Conservation (phyloP, 2,797 vertebrate species). For the Ammospiza maritima region DNA sequence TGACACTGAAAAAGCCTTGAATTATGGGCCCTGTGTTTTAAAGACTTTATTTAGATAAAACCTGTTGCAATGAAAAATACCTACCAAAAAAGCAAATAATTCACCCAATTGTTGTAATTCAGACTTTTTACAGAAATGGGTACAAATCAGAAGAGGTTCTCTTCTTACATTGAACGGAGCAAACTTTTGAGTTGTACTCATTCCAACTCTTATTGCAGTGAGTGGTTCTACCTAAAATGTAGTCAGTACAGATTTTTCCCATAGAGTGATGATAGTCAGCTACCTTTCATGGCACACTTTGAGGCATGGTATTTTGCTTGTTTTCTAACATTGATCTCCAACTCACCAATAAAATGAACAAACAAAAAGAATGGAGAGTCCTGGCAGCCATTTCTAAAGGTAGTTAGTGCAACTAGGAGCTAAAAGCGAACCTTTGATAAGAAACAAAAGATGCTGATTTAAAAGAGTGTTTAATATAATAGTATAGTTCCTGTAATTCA, state of each 20-base stretch:
- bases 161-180: neutral
- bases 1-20: neutral
- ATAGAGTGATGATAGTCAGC: neutral
- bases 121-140: neutral
- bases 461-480: constrained; percentile 20
- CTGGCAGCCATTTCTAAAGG: constrained; percentile 7
- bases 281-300: neutral
- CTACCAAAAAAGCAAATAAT: neutral
- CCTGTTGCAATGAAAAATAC: neutral
- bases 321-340: constrained; percentile 1
- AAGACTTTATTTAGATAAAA: neutral
- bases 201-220: neutral
- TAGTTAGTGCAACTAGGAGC: neutral
- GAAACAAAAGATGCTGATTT: constrained; percentile 13
- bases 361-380: neutral
- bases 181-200: neutral
- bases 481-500: constrained; percentile 6
- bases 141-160: neutral
- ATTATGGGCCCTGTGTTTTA: neutral
- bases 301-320: neutral
- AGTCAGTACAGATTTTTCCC: neutral
- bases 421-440: constrained; percentile 33
- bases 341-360: neutral
- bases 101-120: neutral
- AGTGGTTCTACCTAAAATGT: neutral